A percentile compares a stretch with the other conserved stretches of the same genome.
These are phyloP conservation scores for Gasterosteus nipponicus DNA, from an alignment of 2,113 vertebrate genomes.

Conservation along the genomic window DNA sequence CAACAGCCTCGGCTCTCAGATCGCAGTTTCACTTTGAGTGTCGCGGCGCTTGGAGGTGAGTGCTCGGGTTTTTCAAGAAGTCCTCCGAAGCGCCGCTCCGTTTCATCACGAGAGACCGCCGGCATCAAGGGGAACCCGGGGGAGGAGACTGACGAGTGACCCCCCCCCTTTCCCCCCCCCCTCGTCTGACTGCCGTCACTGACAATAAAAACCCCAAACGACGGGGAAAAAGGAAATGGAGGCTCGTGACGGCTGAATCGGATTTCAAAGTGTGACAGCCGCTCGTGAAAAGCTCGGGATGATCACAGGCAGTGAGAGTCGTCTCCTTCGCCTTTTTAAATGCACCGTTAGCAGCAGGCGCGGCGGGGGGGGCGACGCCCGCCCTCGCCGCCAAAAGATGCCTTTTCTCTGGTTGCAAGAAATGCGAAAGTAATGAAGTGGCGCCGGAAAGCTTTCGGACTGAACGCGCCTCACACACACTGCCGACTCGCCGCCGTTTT, in stretches of 20 bases:
- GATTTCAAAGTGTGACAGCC: conserved; percentile 24
- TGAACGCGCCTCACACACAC: conserved; percentile 54
- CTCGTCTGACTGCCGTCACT: conserved; percentile 7
- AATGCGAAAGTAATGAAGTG: conserved; percentile 66
- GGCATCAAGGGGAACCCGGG: conserved; percentile 13
- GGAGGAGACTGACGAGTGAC: conserved; percentile 34
- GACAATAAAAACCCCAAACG: conserved; percentile 1
- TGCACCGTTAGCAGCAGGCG: conserved; percentile 43
- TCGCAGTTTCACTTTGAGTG: conserved; percentile 56
- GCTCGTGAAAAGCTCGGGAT: background rate
- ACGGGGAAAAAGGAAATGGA: background rate
- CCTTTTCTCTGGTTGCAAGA: conserved; percentile 26
- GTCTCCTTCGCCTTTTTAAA: conserved; percentile 37
- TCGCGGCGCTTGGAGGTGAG: conserved; percentile 47
- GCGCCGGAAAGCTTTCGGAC: conserved; percentile 41
- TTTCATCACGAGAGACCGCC: conserved; percentile 24
- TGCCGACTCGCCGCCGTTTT: conserved; percentile 61
- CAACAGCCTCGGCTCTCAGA: conserved; percentile 58
- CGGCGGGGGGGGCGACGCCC: background rate
- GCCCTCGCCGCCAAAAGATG: conserved; percentile 23
- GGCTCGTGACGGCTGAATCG: background rate
- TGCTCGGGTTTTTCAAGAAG: conserved; percentile 46
- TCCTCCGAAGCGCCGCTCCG: conserved; percentile 37
- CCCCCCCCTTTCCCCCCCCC: background rate
- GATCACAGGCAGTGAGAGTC: conserved; percentile 26